A percentile compares a stretch with the other conserved stretches of the same genome.
phyloP scores from a whole-genome alignment of 2,888 invertebrate species.

The Pandemis corylana region DNA sequence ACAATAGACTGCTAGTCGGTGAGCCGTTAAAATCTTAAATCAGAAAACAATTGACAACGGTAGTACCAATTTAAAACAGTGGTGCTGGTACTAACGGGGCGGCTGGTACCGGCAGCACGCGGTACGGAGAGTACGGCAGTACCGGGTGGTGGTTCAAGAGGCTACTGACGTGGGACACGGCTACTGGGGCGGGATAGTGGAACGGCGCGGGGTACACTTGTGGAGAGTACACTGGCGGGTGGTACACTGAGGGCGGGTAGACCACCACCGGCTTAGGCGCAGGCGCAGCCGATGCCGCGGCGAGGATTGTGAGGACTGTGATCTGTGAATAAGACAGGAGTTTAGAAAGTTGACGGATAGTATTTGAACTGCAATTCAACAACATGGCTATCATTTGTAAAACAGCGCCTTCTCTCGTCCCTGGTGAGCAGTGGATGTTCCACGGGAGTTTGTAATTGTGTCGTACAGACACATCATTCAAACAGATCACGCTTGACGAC shows the following conservation, averaged over 20 bases:
- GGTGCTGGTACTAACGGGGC: constrained; percentile 29
- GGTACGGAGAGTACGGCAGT: constrained; percentile 51
- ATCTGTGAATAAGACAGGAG: constrained; percentile 50
- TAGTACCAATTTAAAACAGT: constrained; percentile 8
- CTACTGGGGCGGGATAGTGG: constrained; percentile 60
- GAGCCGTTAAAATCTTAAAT: neutral
- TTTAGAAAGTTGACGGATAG: neutral
- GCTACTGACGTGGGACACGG: constrained; percentile 51
- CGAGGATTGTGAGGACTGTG: constrained; percentile 55
- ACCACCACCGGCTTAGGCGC: constrained; percentile 62
- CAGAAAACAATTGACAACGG: neutral
- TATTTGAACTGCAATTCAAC: no score
- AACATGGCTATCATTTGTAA: no score
- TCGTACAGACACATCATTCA: no score
- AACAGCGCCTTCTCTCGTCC: no score
- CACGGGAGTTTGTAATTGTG: no score
- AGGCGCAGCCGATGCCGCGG: constrained; percentile 55
- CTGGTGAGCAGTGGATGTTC: no score
- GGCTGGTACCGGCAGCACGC: constrained; percentile 53
- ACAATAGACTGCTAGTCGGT: neutral
- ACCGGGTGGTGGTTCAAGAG: constrained; percentile 53
- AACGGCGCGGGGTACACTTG: constrained; percentile 58
- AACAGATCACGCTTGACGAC: no score
- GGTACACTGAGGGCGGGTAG: constrained; percentile 52
- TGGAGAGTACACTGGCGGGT: constrained; percentile 48